These are phyloP conservation scores for Physella acuta DNA, from an alignment of 1,140 invertebrate species.

Conservation along the genomic window DNA sequence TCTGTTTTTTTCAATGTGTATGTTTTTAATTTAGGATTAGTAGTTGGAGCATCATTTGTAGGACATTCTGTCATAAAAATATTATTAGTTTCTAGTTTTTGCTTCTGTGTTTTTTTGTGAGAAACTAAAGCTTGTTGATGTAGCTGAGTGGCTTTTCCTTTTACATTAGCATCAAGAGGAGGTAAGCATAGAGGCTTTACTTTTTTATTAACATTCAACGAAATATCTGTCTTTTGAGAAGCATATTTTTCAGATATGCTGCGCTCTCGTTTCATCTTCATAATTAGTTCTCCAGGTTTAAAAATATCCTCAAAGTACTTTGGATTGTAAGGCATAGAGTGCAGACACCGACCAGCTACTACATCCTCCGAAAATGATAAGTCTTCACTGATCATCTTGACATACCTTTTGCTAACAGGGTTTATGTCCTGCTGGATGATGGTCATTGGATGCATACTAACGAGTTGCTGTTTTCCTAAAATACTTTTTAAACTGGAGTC, in stretches of 20 bases:
- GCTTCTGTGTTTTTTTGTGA: not conserved
- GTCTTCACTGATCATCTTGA: constrained; percentile 46
- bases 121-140: constrained; percentile 19
- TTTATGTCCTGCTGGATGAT: constrained; percentile 32
- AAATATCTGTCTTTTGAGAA: no score
- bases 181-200: no score
- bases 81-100: not conserved
- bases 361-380: constrained; percentile 53
- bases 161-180: constrained; percentile 43
- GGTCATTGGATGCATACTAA: constrained; percentile 25
- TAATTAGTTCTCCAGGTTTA: constrained; percentile 36
- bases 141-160: constrained; percentile 28
- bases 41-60: not conserved
- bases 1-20: not conserved
- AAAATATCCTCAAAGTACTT: constrained; percentile 53
- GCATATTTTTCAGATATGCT: no score
- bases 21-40: not conserved
- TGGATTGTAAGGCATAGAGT: constrained; percentile 53
- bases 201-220: no score
- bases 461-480: not conserved
- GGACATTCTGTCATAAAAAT: no score
- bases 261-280: no score
- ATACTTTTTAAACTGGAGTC: constrained; percentile 35
- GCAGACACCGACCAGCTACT: constrained; percentile 52
- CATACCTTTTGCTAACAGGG: constrained; percentile 42